Base-by-base conservation (phyloP, 2,888 invertebrate species). In the Orthonevra nobilis region DNA sequence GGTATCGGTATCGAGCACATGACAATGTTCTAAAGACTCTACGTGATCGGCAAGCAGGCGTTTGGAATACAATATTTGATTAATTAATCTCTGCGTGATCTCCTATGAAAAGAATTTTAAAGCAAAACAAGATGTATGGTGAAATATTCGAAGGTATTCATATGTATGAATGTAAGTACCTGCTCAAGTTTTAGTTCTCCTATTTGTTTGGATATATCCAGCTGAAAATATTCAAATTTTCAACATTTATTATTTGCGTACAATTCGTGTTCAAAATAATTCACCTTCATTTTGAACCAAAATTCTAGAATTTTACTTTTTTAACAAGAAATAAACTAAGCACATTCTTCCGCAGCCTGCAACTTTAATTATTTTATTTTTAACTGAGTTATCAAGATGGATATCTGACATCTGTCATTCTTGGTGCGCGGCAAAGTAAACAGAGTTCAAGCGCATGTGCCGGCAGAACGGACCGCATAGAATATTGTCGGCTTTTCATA, bases 21-120 rank as follows among this genome's bases (percentile, higher is more conserved):
- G n/a, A n/a, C n/a, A n/a, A n/a, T 85, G 85, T 30, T 88, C 88
- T n/a, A 88, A 81, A 0, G 86, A 86, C 70, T 89, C 89, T 1
- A 89, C 85, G 81, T 89, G 89, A 81, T 89, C 89, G 32, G 86
- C 85, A 4, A 89, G 81, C 36, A 89, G 82, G 0, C 88, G 85
- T 44, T 88, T 87, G 0, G 89, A 89, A 34, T 83, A 85, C 10
- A 89, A 83, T 73, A 89, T 87, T 75, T 82, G 84, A 4, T 85
- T 83, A 48, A 88, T 83, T 28, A 88, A 70, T 9, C 63, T 68
- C 38, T 84, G 83, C 3, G 85, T 84, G 14, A 86, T 84, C 40
- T 84, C 83, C 87, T 87, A 19, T 20, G 7, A 20, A 4, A 54
- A 19, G 5, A 2, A 2, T 0, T 14, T 10, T 0, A 9, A 14